Percentiles rank a stretch among this genome's conserved stretches.
phyloP scores from a whole-genome alignment of 2,797 vertebrate genomes.

The Mormyrops boulengeri region DNA sequence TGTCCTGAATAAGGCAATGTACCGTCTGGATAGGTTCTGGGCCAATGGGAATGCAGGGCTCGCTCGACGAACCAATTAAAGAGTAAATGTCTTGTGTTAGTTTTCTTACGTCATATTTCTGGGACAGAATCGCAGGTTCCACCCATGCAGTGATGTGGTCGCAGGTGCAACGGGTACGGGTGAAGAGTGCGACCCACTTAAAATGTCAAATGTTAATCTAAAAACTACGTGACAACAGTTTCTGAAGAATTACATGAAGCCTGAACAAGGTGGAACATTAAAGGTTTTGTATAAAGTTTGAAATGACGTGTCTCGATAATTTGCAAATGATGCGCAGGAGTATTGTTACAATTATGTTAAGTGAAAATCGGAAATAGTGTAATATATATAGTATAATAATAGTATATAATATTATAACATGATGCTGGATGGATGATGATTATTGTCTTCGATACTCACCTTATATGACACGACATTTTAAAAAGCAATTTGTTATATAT shows the following conservation, averaged over 20 bases:
- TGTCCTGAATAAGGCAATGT: neutral
- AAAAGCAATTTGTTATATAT: neutral
- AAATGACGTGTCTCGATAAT: neutral
- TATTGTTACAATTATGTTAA: neutral
- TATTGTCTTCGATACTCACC: neutral
- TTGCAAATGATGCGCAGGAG: neutral
- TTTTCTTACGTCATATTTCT: neutral
- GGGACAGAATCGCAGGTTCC: neutral
- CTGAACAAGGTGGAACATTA: neutral
- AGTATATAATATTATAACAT: no score
- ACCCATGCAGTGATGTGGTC: neutral
- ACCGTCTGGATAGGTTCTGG: neutral
- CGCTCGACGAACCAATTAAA: neutral
- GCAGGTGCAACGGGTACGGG: neutral
- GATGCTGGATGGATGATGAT: neutral
- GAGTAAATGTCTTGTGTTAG: neutral
- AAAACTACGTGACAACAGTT: neutral
- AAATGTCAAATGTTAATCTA: neutral
- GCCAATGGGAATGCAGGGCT: neutral
- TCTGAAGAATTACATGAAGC: neutral
- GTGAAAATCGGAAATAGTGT: neutral
- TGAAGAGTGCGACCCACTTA: neutral
- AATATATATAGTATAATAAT: neutral
- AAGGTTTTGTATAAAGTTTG: neutral
- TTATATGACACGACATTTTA: neutral